Evolutionary conservation across 2,113 vertebrate genomes (phyloP).

Genomic region (Megaptera novaeangliae): DNA sequence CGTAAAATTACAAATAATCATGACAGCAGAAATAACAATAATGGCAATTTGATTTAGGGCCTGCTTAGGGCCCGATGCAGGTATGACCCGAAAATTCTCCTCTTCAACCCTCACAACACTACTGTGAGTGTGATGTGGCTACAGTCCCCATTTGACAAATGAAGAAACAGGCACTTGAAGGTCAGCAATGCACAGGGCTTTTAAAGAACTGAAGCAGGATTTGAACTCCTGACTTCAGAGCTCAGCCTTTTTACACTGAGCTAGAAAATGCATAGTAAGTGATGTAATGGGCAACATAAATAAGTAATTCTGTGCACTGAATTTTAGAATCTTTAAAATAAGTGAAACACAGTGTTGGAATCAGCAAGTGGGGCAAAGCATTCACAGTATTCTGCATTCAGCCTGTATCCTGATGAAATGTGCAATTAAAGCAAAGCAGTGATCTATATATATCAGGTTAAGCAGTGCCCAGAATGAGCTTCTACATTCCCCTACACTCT

Average conservation of each 20-base stretch:
- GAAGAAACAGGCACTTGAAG: not conserved
- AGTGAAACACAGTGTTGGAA: not conserved
- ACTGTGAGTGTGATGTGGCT: fast-evolving
- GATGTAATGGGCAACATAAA: fast-evolving
- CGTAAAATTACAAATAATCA: not conserved
- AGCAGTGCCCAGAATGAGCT: not conserved
- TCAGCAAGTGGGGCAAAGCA: not conserved
- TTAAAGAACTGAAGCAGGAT: not conserved
- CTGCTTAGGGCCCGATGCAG: fast-evolving
- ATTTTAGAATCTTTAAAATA: not conserved
- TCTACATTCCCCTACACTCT: not conserved
- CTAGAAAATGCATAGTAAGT: not conserved
- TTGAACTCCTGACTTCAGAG: not conserved
- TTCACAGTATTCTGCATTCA: not conserved
- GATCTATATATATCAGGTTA: not conserved
- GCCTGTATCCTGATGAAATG: not conserved
- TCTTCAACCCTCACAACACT: too few relatives aligned
- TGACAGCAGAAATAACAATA: fast-evolving
- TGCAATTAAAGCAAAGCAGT: not conserved
- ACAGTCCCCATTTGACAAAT: not conserved
- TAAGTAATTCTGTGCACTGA: not conserved
- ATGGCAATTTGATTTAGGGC: not conserved
- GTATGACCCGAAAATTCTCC: fast-evolving
- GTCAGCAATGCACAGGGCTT: too few relatives aligned
- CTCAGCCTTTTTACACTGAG: not conserved